These are phyloP conservation scores for Cepaea nemoralis DNA, from an alignment of 1,140 invertebrate species.

Conservation along the genomic window DNA sequence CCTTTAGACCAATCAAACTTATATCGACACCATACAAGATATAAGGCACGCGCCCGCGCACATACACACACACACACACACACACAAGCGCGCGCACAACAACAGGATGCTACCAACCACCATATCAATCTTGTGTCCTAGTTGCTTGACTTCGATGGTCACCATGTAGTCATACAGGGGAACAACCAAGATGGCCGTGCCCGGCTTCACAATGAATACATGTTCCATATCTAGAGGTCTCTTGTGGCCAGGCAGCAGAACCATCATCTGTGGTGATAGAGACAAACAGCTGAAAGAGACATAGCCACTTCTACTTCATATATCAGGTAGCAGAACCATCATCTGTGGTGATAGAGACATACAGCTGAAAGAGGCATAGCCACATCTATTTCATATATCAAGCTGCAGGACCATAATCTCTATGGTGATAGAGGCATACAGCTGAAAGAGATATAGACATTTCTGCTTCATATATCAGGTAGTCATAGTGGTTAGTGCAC, in stretches of 20 bases:
- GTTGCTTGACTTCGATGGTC: conserved; percentile 58
- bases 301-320: too few relatives aligned
- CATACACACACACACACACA: too few relatives aligned
- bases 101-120: conserved; percentile 24
- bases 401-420: conserved; percentile 34
- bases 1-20: too few relatives aligned
- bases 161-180: conserved; percentile 52
- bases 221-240: conserved; percentile 26
- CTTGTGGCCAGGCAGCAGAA: conserved; percentile 38
- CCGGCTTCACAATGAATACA: conserved; percentile 29
- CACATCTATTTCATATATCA: too few relatives aligned
- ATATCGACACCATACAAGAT: too few relatives aligned
- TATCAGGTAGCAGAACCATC: conserved; percentile 39
- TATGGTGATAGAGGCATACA: background rate
- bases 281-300: too few relatives aligned
- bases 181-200: conserved; percentile 56
- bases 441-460: too few relatives aligned
- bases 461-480: too few relatives aligned
- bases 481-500: too few relatives aligned
- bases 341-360: background rate
- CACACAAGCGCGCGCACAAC: too few relatives aligned
- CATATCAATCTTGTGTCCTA: conserved; percentile 55
- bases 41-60: too few relatives aligned
- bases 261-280: conserved; percentile 5
- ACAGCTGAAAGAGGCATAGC: too few relatives aligned